phyloP scores from a whole-genome alignment of 2,113 vertebrate species.

The Cygnus atratus region DNA sequence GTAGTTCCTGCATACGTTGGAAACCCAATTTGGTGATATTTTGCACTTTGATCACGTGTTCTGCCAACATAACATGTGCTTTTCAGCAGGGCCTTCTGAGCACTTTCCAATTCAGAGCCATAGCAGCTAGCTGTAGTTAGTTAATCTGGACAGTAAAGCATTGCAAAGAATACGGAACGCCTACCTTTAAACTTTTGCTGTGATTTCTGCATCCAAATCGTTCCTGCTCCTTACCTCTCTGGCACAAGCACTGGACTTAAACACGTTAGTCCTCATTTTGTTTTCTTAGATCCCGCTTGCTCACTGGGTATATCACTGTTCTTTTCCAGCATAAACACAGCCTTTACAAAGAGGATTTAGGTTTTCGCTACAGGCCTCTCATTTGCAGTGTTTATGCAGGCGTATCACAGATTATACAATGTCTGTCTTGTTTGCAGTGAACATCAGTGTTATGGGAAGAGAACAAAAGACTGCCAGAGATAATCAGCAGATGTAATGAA shows the following conservation, averaged over 20 bases:
- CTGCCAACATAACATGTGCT: neutral
- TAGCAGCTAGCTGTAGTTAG: neutral
- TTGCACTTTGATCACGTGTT: neutral
- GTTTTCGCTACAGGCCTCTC: neutral
- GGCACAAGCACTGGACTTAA: neutral
- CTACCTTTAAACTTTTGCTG: neutral
- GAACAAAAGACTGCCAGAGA: neutral
- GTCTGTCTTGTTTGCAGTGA: neutral
- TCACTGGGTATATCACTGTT: neutral
- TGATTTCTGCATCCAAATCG: neutral
- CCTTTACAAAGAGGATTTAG: neutral
- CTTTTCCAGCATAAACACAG: neutral
- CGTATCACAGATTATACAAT: neutral
- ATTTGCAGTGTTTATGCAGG: constrained; percentile 9
- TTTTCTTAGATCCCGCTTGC: neutral
- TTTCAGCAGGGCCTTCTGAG: neutral
- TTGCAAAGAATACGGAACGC: neutral
- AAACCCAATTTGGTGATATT: fast-evolving
- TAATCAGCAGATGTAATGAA: constrained; percentile 15
- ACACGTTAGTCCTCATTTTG: neutral
- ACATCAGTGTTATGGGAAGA: neutral
- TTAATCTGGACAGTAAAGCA: neutral
- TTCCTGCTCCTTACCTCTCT: fast-evolving
- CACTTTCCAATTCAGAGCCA: fast-evolving
- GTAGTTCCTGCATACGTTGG: neutral